These are phyloP conservation scores for Australoheros scitulus DNA, from an alignment of 2,113 vertebrate genomes.

Conservation along the genomic window DNA sequence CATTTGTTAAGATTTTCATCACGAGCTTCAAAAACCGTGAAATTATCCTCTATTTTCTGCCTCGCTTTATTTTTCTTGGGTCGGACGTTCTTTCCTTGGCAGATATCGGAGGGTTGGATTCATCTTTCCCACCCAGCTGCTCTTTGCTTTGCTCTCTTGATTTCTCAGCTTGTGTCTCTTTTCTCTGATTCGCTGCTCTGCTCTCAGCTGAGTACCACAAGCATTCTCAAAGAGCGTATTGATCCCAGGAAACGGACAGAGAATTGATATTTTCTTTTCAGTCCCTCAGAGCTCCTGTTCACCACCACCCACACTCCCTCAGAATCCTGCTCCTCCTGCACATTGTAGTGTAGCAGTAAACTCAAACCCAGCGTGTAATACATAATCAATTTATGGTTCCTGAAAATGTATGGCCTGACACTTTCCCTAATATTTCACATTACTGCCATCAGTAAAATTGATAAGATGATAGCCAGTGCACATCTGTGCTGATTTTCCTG, in stretches of 20 bases:
- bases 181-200: constrained; percentile 6
- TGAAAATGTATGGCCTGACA: neutral
- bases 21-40: no score
- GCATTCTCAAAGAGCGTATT: constrained; percentile 44
- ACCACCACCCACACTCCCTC: neutral
- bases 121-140: constrained; percentile 14
- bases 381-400: neutral
- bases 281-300: neutral
- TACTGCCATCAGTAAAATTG: constrained; percentile 21
- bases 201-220: constrained; percentile 18
- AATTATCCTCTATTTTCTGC: neutral
- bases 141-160: constrained; percentile 35
- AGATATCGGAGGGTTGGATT: constrained; percentile 14
- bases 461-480: constrained; percentile 8
- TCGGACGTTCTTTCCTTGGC: neutral
- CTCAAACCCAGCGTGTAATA: neutral
- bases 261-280: constrained; percentile 50
- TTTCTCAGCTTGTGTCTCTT: constrained; percentile 8
- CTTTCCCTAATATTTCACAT: constrained; percentile 9
- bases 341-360: constrained; percentile 13
- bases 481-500: constrained; percentile 22
- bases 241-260: constrained; percentile 53
- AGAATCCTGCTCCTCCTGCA: constrained; percentile 23
- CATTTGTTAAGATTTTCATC: neutral
- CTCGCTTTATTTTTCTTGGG: neutral